Evolutionary conservation across 2,113 vertebrate species (phyloP).

Genomic region (Odocoileus hemionus): DNA sequence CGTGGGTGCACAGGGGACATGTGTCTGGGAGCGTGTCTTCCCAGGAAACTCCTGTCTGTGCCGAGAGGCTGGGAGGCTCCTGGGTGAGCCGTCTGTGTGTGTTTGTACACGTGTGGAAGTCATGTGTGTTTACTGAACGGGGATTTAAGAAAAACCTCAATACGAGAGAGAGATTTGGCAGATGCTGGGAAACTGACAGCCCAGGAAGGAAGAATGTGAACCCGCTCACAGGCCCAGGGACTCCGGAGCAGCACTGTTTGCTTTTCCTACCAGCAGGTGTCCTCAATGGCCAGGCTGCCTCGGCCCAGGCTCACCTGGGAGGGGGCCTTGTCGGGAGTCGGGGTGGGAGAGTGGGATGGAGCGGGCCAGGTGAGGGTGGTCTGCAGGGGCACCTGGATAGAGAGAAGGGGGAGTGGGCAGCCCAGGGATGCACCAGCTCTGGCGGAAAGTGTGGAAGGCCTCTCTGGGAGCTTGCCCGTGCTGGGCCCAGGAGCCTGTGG

Average conservation of each 20-base stretch:
- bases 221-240: slow-evolving; percentile 7
- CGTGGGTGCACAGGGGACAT: background rate
- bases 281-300: slow-evolving; percentile 54
- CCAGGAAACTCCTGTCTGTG: slow-evolving; percentile 40
- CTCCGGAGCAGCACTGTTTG: slow-evolving; percentile 34
- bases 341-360: background rate
- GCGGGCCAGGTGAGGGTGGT: background rate
- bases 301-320: slow-evolving; percentile 6
- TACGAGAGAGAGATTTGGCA: slow-evolving; percentile 70
- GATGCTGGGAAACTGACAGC: slow-evolving; percentile 67
- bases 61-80: slow-evolving; percentile 2
- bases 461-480: background rate
- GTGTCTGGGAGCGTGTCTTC: slow-evolving; percentile 40
- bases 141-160: slow-evolving; percentile 67
- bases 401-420: background rate
- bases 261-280: slow-evolving; percentile 75
- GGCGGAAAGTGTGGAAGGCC: background rate
- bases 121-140: slow-evolving; percentile 68
- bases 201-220: slow-evolving; percentile 62
- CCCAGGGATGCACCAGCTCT: background rate
- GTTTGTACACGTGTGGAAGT: slow-evolving; percentile 72
- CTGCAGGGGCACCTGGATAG: background rate
- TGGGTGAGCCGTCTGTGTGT: slow-evolving; percentile 57
- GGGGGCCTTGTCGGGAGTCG: background rate
- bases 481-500: slow-evolving; percentile 48